phyloP scores from a whole-genome alignment of 2,113 vertebrate species.

The Aptenodytes patagonicus region DNA sequence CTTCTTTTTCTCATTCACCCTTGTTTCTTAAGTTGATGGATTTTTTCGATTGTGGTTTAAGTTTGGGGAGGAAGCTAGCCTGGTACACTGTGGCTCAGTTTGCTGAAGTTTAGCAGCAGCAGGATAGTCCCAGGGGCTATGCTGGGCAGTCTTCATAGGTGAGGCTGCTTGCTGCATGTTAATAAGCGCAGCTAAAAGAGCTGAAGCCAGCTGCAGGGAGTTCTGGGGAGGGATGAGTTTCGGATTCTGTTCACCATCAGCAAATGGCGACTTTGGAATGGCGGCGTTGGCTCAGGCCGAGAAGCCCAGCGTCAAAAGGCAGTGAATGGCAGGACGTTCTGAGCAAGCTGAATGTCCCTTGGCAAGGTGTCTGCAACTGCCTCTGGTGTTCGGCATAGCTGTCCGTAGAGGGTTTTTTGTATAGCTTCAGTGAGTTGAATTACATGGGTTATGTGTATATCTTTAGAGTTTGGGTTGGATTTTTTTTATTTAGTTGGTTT shows the following conservation, averaged over 20 bases:
- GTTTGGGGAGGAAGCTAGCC: background rate
- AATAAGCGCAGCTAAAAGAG: background rate
- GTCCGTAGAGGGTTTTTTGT: background rate
- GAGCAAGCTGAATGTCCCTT: background rate
- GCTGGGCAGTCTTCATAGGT: background rate
- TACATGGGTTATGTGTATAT: background rate
- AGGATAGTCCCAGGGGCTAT: background rate
- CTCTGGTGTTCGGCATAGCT: background rate
- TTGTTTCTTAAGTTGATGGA: background rate
- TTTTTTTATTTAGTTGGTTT: background rate
- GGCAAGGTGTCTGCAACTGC: background rate
- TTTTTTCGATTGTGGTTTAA: background rate
- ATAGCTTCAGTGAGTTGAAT: background rate
- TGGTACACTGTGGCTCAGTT: background rate
- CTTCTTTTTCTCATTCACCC: background rate
- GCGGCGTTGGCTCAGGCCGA: background rate
- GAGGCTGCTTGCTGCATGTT: background rate
- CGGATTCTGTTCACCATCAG: background rate
- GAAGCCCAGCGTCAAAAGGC: background rate
- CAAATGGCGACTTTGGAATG: background rate
- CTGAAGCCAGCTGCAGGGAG: background rate
- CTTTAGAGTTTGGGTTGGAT: background rate
- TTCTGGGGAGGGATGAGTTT: background rate
- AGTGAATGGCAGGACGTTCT: background rate
- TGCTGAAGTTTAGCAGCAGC: background rate